These are phyloP conservation scores for Lithophane leautieri DNA, from an alignment of 2,888 invertebrate genomes.

Conservation along the genomic window DNA sequence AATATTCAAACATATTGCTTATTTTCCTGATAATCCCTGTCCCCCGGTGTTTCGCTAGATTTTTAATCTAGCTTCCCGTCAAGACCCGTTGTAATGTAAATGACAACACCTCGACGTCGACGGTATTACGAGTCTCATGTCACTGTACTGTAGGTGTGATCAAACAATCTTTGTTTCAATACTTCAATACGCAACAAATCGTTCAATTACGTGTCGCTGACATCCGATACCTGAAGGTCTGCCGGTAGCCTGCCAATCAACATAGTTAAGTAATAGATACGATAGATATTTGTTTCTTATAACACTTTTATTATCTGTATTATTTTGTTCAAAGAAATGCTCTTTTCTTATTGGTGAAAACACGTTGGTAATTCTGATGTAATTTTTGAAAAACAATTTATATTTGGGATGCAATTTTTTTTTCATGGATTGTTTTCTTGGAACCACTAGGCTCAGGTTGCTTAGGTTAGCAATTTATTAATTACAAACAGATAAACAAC, in stretches of 20 bases:
- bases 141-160: conserved; percentile 11
- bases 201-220: conserved; percentile 39
- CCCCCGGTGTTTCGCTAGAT: not conserved
- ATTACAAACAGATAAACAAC: not conserved
- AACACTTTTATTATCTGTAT: conserved; percentile 1
- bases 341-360: not conserved
- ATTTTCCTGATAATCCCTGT: not conserved
- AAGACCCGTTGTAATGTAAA: conserved; percentile 14
- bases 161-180: conserved; percentile 37
- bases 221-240: conserved; percentile 48
- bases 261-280: conserved; percentile 23
- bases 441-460: not conserved
- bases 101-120: conserved; percentile 9
- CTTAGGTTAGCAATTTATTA: not conserved
- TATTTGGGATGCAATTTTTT: not conserved
- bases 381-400: not conserved
- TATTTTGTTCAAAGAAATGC: not conserved
- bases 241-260: conserved; percentile 25
- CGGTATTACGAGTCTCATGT: conserved; percentile 32
- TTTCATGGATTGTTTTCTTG: not conserved
- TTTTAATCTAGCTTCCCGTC: not conserved
- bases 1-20: not conserved
- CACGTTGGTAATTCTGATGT: not conserved
- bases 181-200: conserved; percentile 28
- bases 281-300: conserved; percentile 21